Conservation (phyloP, 2,797 vertebrate genomes). For the Pogonophryne albipinna region DNA sequence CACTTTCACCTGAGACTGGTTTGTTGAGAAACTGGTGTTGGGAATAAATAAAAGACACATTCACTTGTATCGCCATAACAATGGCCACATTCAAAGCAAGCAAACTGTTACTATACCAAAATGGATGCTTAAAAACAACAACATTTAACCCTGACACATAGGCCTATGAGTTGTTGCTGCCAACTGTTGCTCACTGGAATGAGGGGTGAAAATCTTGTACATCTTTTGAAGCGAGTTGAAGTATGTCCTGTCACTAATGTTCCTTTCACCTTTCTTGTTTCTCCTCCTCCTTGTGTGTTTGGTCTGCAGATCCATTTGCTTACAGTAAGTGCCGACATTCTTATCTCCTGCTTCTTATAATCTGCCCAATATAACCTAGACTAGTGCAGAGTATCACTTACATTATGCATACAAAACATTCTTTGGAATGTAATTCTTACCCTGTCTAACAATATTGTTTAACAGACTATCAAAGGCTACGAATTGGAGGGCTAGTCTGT, state of each 20-base stretch:
- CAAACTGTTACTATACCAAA: not conserved
- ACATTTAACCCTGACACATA: not conserved
- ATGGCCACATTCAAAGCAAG: not conserved
- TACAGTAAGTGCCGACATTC: slow-evolving; percentile 80
- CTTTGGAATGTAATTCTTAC: not conserved
- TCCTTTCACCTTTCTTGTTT: not conserved
- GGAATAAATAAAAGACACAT: slow-evolving; percentile 9
- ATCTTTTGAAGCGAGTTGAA: not conserved
- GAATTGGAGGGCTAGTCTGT: slow-evolving; percentile 82
- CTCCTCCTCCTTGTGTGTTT: not conserved
- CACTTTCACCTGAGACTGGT: slow-evolving; percentile 8
- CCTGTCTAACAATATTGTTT: slow-evolving; percentile 7
- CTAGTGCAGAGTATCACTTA: not conserved
- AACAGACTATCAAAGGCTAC: slow-evolving; percentile 85
- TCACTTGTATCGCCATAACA: not conserved
- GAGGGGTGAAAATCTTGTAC: not conserved
- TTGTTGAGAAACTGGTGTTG: slow-evolving; percentile 34
- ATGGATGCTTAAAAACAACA: not conserved
- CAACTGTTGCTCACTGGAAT: not conserved
- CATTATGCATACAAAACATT: no score
- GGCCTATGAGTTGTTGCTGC: not conserved
- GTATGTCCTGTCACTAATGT: slow-evolving; percentile 12
- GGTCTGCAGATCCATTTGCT: slow-evolving; percentile 78
- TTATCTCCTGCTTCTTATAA: not conserved
- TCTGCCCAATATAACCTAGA: not conserved